Evolutionary conservation across 2,888 invertebrate species (phyloP), one percentile per base, ranked within the genome.

Genomic region (Danaus chrysippus): DNA sequence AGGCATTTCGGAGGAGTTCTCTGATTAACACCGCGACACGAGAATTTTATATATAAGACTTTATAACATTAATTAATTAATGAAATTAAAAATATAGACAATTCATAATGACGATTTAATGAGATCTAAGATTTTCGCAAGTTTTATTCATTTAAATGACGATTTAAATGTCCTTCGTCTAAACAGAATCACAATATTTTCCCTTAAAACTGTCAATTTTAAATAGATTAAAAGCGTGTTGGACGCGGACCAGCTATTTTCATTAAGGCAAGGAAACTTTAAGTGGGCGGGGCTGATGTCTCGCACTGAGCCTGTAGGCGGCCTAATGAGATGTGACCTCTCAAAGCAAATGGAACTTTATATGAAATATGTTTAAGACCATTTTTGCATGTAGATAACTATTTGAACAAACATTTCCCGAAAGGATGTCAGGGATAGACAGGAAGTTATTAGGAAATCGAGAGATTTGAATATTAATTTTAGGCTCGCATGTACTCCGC

Each of bases 251-350:
- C 67, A 77, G 70, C 66, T 67, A 73, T 76, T 76, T 70, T 74
- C 74, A 76, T 79, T 78, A 78, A 78, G 73, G 71, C 73, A 56
- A 65, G 65, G 63, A 59, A 68, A 66, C 65, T 66, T 66, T 57
- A 60, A 62, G 57, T 72, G 72, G 84, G 84, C 83, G 84, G 79
- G 81, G 72, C 69, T 57, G 71, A 59, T 67, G 76, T 78, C 79
- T 81, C 74, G 69, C 67, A 70, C 68, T 68, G 69, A 75, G 73
- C 73, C 74, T 73, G 75, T 72, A 76, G 76, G 77, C 75, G 74
- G 73, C 73, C 71, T 83, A 83, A 84, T 82, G 81, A 80, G 75
- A 71, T 72, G 69, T 69, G 68, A 67, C 60, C 52, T 63, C 64
- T 69, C 70, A 68, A 72, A 68, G 68, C 57, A 76, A 76, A 67